Conservation (phyloP, 2,888 invertebrate genomes). For the Spodoptera picta region DNA sequence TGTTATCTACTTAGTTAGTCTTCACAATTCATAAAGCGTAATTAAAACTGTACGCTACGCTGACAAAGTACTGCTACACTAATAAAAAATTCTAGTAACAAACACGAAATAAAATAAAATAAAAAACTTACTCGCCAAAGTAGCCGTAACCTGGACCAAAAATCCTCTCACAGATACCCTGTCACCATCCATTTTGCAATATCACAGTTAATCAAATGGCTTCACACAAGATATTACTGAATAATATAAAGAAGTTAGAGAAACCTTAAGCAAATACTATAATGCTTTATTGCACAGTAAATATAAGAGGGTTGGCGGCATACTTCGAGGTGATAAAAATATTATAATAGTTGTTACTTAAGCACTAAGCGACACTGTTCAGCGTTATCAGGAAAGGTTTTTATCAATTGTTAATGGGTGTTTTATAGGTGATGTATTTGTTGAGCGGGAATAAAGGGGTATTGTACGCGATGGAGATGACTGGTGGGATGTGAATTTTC, state of each 20-base stretch:
- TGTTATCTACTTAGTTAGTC: no score
- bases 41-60: no score
- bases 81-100: neutral
- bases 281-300: constrained; percentile 36
- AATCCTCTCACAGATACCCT: constrained; percentile 37
- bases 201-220: constrained; percentile 35
- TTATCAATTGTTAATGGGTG: constrained; percentile 38
- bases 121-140: constrained; percentile 52
- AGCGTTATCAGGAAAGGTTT: constrained; percentile 33
- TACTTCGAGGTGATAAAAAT: constrained; percentile 31
- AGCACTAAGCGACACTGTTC: constrained; percentile 16
- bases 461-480: neutral
- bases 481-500: no score
- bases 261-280: constrained; percentile 40
- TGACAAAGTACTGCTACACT: no score
- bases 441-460: constrained; percentile 3
- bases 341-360: constrained; percentile 16
- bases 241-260: constrained; percentile 43
- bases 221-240: constrained; percentile 4
- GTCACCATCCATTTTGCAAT: constrained; percentile 47
- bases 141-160: constrained; percentile 40
- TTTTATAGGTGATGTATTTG: constrained; percentile 20
- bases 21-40: no score
- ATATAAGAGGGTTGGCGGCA: constrained; percentile 28
- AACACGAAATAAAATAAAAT: neutral